These are phyloP conservation scores for Gortyna flavago DNA, from an alignment of 2,888 invertebrate species.

Conservation along the genomic window DNA sequence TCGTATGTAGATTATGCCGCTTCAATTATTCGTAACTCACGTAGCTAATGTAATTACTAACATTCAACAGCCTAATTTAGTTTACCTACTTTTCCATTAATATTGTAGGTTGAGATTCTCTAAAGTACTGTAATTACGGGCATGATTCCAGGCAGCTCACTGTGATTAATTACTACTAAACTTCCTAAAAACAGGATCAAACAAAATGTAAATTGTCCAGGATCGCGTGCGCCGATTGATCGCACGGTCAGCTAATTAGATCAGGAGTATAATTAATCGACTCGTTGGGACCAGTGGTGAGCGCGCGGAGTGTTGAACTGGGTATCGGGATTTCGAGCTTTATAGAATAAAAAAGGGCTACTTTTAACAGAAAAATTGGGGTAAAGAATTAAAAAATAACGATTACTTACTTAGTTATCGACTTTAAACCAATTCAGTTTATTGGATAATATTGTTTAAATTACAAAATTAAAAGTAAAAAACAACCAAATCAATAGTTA, in stretches of 20 bases:
- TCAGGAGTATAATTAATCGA: constrained; percentile 75
- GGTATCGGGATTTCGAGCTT: neutral
- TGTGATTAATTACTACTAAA: constrained; percentile 21
- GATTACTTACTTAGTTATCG: too few species aligned
- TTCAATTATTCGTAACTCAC: constrained; percentile 24
- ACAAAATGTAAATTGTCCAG: constrained; percentile 61
- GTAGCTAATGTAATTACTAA: constrained; percentile 15
- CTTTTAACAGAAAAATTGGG: neutral
- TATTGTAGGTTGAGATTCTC: neutral
- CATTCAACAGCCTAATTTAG: constrained; percentile 11
- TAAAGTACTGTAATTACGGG: constrained; percentile 21
- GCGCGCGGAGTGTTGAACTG: constrained; percentile 21
- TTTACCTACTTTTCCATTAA: constrained; percentile 18
- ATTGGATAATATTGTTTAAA: too few species aligned
- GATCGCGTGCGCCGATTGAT: constrained; percentile 68
- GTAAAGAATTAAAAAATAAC: neutral
- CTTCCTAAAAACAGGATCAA: constrained; percentile 48
- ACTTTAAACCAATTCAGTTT: too few species aligned
- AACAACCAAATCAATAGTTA: too few species aligned
- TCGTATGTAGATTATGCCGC: constrained; percentile 33
- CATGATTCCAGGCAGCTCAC: neutral
- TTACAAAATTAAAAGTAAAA: too few species aligned
- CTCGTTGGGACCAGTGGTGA: constrained; percentile 63
- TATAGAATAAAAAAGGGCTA: neutral
- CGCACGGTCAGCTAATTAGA: constrained; percentile 73